A percentile compares a stretch with the other conserved stretches of the same genome.
Evolutionary conservation across 53 echinoderm and acorn worm species (phyloP).

Genomic region (Paelopatides confundens): DNA sequence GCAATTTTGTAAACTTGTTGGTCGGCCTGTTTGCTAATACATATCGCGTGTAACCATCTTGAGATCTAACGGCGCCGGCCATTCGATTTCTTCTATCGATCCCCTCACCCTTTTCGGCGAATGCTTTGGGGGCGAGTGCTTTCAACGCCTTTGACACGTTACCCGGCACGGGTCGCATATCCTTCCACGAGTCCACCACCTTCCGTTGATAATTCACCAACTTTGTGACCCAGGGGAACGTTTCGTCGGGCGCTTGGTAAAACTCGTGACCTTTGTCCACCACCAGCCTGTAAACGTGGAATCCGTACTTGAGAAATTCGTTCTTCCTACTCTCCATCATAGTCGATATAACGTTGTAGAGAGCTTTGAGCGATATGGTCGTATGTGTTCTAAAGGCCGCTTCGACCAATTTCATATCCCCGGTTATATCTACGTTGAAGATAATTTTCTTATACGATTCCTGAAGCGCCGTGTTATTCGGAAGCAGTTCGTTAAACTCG

Average conservation of each 20-base stretch:
- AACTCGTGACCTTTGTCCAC: background rate
- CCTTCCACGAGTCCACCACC: no score
- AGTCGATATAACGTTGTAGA: background rate
- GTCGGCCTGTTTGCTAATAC: background rate
- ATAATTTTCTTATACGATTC: background rate
- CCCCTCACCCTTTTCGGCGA: background rate
- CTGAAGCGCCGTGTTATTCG: background rate
- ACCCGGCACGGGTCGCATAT: no score
- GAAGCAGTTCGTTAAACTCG: background rate
- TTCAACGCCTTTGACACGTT: background rate
- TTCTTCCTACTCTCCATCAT: background rate
- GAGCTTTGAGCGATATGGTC: background rate
- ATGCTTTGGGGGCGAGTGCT: no score
- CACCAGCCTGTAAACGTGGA: background rate
- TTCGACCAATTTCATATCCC: background rate
- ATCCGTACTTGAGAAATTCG: background rate
- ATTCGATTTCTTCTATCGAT: background rate
- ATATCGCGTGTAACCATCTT: background rate
- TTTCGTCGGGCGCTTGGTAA: background rate
- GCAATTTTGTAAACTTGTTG: no score
- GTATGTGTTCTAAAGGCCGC: background rate
- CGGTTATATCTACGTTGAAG: no score
- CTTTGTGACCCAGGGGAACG: background rate
- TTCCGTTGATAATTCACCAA: background rate
- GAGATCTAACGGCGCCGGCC: background rate